These are phyloP conservation scores for Troides helena DNA, from an alignment of 2,888 invertebrate species.

Conservation along the genomic window DNA sequence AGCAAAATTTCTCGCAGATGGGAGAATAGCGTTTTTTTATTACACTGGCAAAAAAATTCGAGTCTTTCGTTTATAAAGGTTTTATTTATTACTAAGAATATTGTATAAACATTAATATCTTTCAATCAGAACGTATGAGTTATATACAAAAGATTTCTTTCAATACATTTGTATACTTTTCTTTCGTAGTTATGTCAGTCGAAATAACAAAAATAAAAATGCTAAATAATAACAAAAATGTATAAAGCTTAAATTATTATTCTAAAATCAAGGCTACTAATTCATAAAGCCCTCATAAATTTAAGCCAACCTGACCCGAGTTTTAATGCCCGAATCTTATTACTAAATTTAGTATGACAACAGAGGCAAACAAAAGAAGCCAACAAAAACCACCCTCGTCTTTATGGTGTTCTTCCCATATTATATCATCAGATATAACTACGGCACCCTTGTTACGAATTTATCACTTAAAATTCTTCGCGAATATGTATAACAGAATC, in stretches of 20 bases:
- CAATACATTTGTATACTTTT: no score
- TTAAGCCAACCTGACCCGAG: slow-evolving; percentile 73
- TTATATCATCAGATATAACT: slow-evolving; percentile 29
- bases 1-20: slow-evolving; percentile 3
- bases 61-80: slow-evolving; percentile 26
- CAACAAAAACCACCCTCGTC: slow-evolving; percentile 56
- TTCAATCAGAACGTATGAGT: no score
- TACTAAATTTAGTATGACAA: slow-evolving; percentile 59
- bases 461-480: not conserved
- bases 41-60: slow-evolving; percentile 1
- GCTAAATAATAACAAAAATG: not conserved
- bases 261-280: slow-evolving; percentile 55
- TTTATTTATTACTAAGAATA: slow-evolving; percentile 29
- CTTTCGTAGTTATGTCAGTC: no score
- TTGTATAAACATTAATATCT: not conserved
- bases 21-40: not conserved
- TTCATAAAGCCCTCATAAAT: slow-evolving; percentile 68
- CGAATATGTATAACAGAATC: not conserved
- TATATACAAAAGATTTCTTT: no score
- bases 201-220: no score
- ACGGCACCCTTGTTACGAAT: not conserved
- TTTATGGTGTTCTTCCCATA: slow-evolving; percentile 41
- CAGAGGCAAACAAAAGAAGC: slow-evolving; percentile 60
- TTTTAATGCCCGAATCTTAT: slow-evolving; percentile 71
- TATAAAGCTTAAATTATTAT: slow-evolving; percentile 37